These are phyloP conservation scores for Cryptotis parvus DNA, from an alignment of 2,113 vertebrate genomes.

Conservation along the genomic window DNA sequence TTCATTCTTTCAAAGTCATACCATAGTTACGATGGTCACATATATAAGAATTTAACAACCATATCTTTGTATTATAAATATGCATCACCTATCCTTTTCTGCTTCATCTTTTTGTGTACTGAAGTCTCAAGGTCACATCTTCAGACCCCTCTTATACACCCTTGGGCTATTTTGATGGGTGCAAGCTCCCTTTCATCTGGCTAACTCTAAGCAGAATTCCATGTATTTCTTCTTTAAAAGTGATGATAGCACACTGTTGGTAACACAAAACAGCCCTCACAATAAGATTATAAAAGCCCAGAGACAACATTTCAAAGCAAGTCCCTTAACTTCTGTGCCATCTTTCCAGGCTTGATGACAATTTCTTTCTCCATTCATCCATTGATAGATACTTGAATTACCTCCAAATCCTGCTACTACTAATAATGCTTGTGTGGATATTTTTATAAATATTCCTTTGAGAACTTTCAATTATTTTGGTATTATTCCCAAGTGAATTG, in stretches of 20 bases:
- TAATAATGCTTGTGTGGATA: neutral
- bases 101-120: neutral
- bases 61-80: neutral
- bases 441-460: neutral
- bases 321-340: neutral
- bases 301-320: neutral
- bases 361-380: conserved; percentile 6
- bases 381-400: neutral
- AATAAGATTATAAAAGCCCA: no score
- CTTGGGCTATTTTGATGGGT: neutral
- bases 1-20: neutral
- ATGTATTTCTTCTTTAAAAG: neutral
- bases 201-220: neutral
- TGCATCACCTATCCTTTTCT: neutral
- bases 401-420: neutral
- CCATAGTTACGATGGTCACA: neutral
- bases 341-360: neutral
- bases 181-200: neutral
- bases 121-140: neutral
- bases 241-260: neutral
- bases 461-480: neutral
- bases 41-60: neutral
- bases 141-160: neutral
- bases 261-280: neutral
- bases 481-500: neutral